phyloP scores from a whole-genome alignment of 2,113 vertebrate species.

The Phoenicopterus ruber region DNA sequence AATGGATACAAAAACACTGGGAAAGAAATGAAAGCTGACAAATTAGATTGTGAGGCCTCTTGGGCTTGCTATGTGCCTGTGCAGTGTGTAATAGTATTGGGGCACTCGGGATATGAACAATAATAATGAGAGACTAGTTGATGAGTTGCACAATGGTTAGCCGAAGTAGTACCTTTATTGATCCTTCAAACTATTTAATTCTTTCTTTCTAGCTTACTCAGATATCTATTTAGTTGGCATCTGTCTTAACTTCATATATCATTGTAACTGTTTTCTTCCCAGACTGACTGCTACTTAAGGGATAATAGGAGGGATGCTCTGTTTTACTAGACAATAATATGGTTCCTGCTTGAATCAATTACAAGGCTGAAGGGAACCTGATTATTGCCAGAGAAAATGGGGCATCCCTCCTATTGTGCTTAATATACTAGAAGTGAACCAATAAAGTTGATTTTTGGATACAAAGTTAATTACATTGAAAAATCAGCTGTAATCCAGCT shows the following conservation, averaged over 20 bases:
- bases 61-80: not conserved
- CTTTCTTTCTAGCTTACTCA: constrained; percentile 71
- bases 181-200: constrained; percentile 72
- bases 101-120: not conserved
- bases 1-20: not conserved
- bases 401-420: constrained; percentile 66
- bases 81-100: not conserved
- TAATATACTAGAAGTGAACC: constrained; percentile 70
- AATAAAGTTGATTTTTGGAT: constrained; percentile 75
- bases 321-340: constrained; percentile 73
- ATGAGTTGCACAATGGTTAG: constrained; percentile 20
- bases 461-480: constrained; percentile 77
- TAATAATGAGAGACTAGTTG: constrained; percentile 32
- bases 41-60: not conserved
- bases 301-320: constrained; percentile 67
- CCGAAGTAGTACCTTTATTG: constrained; percentile 67
- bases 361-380: constrained; percentile 65
- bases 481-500: constrained; percentile 66
- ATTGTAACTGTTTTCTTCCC: constrained; percentile 71
- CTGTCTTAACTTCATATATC: constrained; percentile 77
- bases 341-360: constrained; percentile 67
- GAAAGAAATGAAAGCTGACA: not conserved
- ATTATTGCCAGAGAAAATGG: constrained; percentile 71
- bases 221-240: constrained; percentile 74
- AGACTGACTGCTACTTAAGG: constrained; percentile 71